Conservation (phyloP, 1,140 invertebrate genomes). For the Dendroctonus ponderosae region DNA sequence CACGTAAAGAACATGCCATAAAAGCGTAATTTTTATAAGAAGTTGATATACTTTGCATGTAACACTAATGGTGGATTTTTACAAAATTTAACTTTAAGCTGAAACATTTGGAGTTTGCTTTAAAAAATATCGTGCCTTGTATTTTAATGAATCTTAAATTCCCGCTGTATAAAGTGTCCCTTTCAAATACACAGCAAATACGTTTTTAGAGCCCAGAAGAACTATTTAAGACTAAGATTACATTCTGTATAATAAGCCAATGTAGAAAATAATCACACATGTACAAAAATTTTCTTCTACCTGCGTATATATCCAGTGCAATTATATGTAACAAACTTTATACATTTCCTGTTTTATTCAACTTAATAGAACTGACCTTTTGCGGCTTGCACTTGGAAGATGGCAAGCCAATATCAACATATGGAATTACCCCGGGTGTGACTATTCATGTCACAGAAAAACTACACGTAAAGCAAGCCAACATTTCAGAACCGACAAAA, state of each 20-base stretch:
- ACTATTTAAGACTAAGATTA: no score
- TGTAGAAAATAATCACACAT: no score
- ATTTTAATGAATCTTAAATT: no score
- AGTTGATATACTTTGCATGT: no score
- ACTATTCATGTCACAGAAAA: slow-evolving; percentile 57
- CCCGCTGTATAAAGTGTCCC: background rate
- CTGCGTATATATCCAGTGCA: background rate
- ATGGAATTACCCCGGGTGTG: slow-evolving; percentile 55
- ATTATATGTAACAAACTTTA: background rate
- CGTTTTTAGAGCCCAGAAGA: no score
- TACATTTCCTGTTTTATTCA: slow-evolving; percentile 15
- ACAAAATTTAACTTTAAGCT: no score
- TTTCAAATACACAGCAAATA: background rate
- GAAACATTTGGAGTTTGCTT: no score
- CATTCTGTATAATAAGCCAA: no score
- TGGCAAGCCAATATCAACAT: slow-evolving; percentile 52
- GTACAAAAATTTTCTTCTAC: background rate
- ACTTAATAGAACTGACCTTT: slow-evolving; percentile 55
- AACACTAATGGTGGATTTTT: no score
- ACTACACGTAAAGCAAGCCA: slow-evolving; percentile 46
- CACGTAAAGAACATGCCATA: no score
- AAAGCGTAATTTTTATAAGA: no score
- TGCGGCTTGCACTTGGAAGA: slow-evolving; percentile 57
- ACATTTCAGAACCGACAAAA: slow-evolving; percentile 37
- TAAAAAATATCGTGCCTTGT: no score